Conservation (phyloP, 2,113 vertebrate genomes). For the Tupaia tana region DNA sequence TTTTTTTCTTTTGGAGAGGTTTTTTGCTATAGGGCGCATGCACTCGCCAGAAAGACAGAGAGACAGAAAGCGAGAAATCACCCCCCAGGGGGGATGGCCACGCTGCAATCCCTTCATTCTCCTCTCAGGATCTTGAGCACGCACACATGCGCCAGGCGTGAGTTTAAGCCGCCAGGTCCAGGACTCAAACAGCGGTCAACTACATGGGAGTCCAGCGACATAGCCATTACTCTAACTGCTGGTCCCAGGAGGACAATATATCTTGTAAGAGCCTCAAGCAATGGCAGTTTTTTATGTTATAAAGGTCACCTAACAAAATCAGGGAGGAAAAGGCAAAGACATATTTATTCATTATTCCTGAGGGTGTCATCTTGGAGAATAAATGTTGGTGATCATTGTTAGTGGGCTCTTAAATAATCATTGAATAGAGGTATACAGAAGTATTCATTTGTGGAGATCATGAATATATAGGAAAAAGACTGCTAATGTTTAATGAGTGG, state of each 20-base stretch:
- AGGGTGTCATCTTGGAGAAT: not conserved
- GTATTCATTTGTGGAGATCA: not conserved
- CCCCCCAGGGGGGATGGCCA: too few relatives aligned
- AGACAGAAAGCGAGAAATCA: too few relatives aligned
- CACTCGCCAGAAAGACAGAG: too few relatives aligned
- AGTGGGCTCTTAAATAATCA: not conserved
- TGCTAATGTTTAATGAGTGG: not conserved
- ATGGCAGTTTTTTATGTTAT: not conserved
- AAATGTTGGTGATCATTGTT: not conserved
- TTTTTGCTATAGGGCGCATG: too few relatives aligned
- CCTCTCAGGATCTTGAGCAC: too few relatives aligned
- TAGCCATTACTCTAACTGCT: too few relatives aligned
- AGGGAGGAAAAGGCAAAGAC: not conserved
- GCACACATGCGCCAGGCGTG: too few relatives aligned
- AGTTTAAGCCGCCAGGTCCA: too few relatives aligned
- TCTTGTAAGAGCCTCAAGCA: not conserved
- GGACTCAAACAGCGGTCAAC: too few relatives aligned
- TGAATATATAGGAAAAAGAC: not conserved
- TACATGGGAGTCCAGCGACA: too few relatives aligned
- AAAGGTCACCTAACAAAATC: conserved; percentile 12
- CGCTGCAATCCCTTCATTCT: too few relatives aligned
- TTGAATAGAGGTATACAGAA: not conserved
- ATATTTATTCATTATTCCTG: not conserved
- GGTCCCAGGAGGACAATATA: not conserved
- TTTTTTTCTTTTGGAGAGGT: too few relatives aligned